Conservation (phyloP, 2,113 vertebrate genomes). For the Antennarius striatus region DNA sequence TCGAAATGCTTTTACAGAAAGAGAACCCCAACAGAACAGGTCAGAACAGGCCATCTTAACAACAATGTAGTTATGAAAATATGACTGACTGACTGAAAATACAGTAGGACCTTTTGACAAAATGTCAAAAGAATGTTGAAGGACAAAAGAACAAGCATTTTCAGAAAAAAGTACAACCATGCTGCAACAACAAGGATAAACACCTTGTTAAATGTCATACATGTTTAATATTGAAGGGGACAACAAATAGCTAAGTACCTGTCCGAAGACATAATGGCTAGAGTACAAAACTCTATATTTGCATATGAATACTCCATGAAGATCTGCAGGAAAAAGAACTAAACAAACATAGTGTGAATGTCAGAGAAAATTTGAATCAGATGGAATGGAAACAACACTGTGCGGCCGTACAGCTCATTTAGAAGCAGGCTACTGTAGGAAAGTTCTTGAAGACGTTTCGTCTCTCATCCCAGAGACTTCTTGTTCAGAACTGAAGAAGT, state of each 20-base stretch:
- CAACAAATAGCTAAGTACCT: constrained; percentile 37
- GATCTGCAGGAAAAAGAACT: constrained; percentile 41
- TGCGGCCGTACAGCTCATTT: constrained; percentile 60
- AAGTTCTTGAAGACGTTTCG: too few species aligned
- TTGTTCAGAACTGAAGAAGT: too few species aligned
- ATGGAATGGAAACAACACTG: constrained; percentile 14
- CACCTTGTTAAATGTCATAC: background rate
- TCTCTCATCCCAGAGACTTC: too few species aligned
- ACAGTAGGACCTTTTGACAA: constrained; percentile 64
- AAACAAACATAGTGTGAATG: constrained; percentile 7
- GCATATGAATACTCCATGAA: constrained; percentile 35
- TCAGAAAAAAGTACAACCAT: constrained; percentile 38
- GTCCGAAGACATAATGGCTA: constrained; percentile 36
- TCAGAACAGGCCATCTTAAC: constrained; percentile 66
- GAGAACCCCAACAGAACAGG: background rate
- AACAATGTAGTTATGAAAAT: constrained; percentile 35
- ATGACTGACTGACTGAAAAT: constrained; percentile 54
- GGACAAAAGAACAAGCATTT: background rate
- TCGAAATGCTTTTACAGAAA: too few species aligned
- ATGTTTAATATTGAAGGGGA: constrained; percentile 30
- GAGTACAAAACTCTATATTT: constrained; percentile 19
- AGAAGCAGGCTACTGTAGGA: constrained; percentile 36
- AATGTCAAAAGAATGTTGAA: constrained; percentile 32
- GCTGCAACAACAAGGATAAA: background rate
- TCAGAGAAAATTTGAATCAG: constrained; percentile 29